Conservation (phyloP, 2,797 vertebrate genomes). For the Vultur gryphus region DNA sequence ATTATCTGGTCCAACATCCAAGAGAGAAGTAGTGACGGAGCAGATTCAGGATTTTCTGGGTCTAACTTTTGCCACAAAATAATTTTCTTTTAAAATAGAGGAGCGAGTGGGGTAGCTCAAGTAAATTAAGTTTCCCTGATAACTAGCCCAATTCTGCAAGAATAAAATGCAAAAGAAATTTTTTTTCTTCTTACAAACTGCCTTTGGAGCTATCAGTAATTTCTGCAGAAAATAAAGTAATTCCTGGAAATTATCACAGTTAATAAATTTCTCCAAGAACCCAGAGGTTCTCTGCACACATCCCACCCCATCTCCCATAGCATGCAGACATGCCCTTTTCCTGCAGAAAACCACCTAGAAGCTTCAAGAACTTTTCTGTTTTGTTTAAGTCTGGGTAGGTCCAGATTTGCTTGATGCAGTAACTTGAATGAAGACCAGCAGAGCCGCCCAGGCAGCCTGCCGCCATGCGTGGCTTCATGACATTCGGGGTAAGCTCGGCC, state of each 20-base stretch:
- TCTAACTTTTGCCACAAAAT: background rate
- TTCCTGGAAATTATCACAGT: background rate
- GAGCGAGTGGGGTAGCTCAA: background rate
- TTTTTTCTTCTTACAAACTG: background rate
- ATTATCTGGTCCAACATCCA: background rate
- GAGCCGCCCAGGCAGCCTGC: background rate
- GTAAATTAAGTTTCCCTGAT: background rate
- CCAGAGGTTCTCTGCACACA: background rate
- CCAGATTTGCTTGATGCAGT: background rate
- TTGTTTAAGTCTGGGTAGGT: background rate
- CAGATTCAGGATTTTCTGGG: background rate
- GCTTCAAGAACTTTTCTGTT: background rate
- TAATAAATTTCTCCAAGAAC: background rate
- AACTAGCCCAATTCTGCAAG: background rate
- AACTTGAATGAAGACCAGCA: background rate
- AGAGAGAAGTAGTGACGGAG: background rate
- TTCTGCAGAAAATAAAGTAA: background rate
- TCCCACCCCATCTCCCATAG: background rate
- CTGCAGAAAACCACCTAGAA: background rate
- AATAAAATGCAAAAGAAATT: background rate
- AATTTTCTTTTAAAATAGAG: background rate
- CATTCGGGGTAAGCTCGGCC: accelerated
- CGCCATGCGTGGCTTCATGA: accelerated
- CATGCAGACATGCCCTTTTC: background rate
- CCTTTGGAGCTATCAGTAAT: background rate